Percentiles rank a stretch among this genome's conserved stretches.
These are phyloP conservation scores for Andrena camellia DNA, from an alignment of 2,888 invertebrate species.

Conservation along the genomic window DNA sequence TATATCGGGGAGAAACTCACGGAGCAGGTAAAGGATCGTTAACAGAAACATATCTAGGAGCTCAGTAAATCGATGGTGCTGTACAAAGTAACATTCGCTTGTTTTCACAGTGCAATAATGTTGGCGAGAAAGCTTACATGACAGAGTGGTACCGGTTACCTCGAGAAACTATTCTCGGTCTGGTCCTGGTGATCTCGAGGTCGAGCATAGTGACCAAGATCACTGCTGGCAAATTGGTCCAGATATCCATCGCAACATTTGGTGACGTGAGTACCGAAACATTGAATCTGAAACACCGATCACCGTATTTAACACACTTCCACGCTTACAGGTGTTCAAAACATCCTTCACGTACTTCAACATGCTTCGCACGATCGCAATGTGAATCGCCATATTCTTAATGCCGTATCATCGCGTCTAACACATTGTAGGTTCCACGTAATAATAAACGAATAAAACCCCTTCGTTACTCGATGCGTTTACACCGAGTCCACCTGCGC, in stretches of 20 bases:
- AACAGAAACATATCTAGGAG: not conserved
- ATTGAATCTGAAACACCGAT: not conserved
- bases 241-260: conserved; percentile 68
- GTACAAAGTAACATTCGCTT: not conserved
- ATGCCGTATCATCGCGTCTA: not conserved
- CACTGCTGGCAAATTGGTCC: conserved; percentile 69
- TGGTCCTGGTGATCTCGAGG: conserved; percentile 67
- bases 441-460: not conserved
- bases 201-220: conserved; percentile 67
- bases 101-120: conserved; percentile 63
- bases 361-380: conserved; percentile 41
- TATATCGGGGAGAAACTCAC: conserved; percentile 72
- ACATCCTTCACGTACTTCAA: conserved; percentile 50
- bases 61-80: no score
- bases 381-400: not conserved
- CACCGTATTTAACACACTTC: not conserved
- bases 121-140: conserved; percentile 72
- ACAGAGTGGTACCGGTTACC: conserved; percentile 72
- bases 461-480: not conserved
- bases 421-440: not conserved
- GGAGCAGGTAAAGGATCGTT: conserved; percentile 60
- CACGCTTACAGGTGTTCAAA: conserved; percentile 35
- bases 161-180: conserved; percentile 49
- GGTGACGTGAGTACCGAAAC: conserved; percentile 64
- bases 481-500: not conserved